Evolutionary conservation across 2,888 invertebrate species (phyloP).

Genomic region (Cordylochernes scorpioides): DNA sequence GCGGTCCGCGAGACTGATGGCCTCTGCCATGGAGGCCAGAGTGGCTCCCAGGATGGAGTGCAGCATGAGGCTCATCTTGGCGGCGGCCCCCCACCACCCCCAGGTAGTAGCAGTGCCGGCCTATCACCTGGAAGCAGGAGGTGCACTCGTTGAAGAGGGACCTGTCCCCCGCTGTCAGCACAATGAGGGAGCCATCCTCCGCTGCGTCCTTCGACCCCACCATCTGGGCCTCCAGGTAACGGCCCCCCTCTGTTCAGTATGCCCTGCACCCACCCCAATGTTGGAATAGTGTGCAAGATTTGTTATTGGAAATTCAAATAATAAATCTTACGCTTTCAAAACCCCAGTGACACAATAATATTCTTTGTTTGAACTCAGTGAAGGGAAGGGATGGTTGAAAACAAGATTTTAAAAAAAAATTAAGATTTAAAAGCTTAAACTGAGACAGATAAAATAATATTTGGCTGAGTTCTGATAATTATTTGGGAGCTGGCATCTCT

Average conservation of each 20-base stretch:
- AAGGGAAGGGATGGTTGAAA: no score
- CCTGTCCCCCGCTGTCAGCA: slow-evolving; percentile 70
- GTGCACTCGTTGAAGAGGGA: slow-evolving; percentile 73
- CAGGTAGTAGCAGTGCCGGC: slow-evolving; percentile 69
- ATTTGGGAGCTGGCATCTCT: no score
- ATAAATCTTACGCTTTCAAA: no score
- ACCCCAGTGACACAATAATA: no score
- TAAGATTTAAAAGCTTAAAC: no score
- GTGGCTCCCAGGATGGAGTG: slow-evolving; percentile 71
- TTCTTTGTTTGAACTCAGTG: no score
- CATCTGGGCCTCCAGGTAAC: slow-evolving; percentile 72
- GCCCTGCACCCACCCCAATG: no score
- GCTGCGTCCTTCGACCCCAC: slow-evolving; percentile 65
- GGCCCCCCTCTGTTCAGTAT: slow-evolving; percentile 57
- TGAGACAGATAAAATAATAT: no score
- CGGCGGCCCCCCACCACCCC: slow-evolving; percentile 72
- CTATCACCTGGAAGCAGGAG: slow-evolving; percentile 81
- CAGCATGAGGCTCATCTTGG: slow-evolving; percentile 75
- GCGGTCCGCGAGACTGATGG: slow-evolving; percentile 71
- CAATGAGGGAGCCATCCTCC: slow-evolving; percentile 58
- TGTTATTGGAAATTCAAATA: no score
- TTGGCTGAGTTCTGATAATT: no score
- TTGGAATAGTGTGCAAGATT: no score
- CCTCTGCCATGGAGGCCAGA: slow-evolving; percentile 68
- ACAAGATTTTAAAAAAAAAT: no score